A percentile compares a stretch with the other conserved stretches of the same genome.
phyloP scores from a whole-genome alignment of 23 tunicate genomes.

The Clavelina lepadiformis region DNA sequence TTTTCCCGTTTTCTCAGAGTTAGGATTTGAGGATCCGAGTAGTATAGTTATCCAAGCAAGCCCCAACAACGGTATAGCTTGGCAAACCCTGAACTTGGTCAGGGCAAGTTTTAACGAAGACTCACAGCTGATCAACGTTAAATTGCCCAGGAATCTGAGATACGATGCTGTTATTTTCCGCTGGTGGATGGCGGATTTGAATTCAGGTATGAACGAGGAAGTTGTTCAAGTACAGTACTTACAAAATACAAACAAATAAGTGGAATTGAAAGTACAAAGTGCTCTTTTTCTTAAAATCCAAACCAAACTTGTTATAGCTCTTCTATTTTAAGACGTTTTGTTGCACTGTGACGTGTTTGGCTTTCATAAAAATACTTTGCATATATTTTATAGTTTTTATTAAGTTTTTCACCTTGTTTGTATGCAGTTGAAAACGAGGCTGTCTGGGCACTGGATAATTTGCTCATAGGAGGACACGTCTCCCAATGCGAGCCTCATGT shows the following conservation, averaged over 20 bases:
- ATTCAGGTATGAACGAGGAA: too few relatives aligned
- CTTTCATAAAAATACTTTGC: background rate
- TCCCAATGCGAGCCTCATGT: conserved; percentile 25
- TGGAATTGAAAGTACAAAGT: too few relatives aligned
- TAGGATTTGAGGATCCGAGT: background rate
- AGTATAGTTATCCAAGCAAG: conserved; percentile 48
- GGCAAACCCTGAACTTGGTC: conserved; percentile 39
- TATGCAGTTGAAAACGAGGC: conserved; percentile 24
- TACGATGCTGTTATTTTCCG: conserved; percentile 30
- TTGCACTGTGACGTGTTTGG: too few relatives aligned
- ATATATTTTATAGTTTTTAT: background rate
- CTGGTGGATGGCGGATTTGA: conserved; percentile 34
- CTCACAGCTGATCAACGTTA: conserved; percentile 29
- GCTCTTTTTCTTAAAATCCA: too few relatives aligned
- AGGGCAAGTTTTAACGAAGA: background rate
- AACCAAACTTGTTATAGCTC: too few relatives aligned
- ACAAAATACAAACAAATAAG: too few relatives aligned
- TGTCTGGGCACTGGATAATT: conserved; percentile 68
- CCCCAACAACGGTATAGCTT: conserved; percentile 75
- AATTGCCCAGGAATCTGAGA: conserved; percentile 10
- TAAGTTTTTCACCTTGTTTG: background rate
- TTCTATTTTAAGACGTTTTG: too few relatives aligned
- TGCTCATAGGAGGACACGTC: conserved; percentile 57
- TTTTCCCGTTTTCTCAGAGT: background rate
- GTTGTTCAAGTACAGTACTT: too few relatives aligned